Base-by-base conservation (phyloP, 2,888 invertebrate genomes). In the Monopis laevigella region DNA sequence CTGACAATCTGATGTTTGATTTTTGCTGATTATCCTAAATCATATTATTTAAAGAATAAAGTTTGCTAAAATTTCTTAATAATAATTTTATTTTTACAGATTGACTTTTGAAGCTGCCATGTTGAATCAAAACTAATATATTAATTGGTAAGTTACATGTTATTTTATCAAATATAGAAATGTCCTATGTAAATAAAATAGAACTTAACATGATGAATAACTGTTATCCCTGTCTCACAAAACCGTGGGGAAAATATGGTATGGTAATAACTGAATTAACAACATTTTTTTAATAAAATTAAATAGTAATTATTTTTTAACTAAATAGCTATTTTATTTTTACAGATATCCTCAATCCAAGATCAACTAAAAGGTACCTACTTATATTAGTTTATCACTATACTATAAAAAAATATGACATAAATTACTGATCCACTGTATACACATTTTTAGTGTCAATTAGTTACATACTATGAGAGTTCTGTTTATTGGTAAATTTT, bases 261-360 rank as follows among this genome's bases (percentile, higher is more conserved):
- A 47, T 66, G 66, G 65, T 66, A 65, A 65, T 51, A 50, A 49
- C 63, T 64, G 62, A 63, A 10, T 7, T 29, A 29, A 29, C 8
- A 12, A 29, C 11, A 6, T n/a, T 29, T 7, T 12, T 7, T n/a
- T 12, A 8, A 29, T 29, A 7, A 11, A 11, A n/a, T 29, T 29
- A 8, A 7, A 29, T 29, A 12, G n/a, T n/a, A n/a, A n/a, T n/a
- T n/a, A n/a, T n/a, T n/a, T n/a, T n/a, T n/a, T 29, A 29, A 12
- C 6, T 12, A n/a, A n/a, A 29, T 29, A 29, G 11, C n/a, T n/a
- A 7, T 29, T 6, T 38, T 38, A 2, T 38, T 38, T n/a, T 38
- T 6, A 5, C 21, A 16, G 4, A 29, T 5, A 29, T 7, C 7
- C 29, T 7, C 7, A 7, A 11, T 5, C 5, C n/a, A 29, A 11